A percentile compares a stretch with the other conserved stretches of the same genome.
Evolutionary conservation across 2,888 invertebrate species (phyloP).

Genomic region (Iphiclides podalirius): DNA sequence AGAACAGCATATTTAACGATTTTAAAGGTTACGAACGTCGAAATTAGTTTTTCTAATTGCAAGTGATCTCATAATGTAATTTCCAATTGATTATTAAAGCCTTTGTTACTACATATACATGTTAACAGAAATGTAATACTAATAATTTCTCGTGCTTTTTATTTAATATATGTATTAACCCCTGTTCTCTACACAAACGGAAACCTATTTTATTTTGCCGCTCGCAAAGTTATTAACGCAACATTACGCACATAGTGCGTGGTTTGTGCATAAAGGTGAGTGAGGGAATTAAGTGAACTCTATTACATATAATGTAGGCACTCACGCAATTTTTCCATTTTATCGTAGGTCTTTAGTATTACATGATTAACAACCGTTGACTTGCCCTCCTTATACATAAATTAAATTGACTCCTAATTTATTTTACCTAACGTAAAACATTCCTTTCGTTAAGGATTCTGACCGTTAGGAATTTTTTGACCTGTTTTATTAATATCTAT

Average conservation of each 20-base stretch:
- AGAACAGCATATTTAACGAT: too few relatives aligned
- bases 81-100: too few relatives aligned
- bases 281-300: slow-evolving; percentile 13
- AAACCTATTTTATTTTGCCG: not conserved
- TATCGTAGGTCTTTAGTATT: slow-evolving; percentile 10
- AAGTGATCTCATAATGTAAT: too few relatives aligned
- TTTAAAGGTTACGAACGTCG: too few relatives aligned
- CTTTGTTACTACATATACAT: too few relatives aligned
- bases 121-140: too few relatives aligned
- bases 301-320: slow-evolving; percentile 16
- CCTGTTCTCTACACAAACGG: too few relatives aligned
- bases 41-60: too few relatives aligned
- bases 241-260: slow-evolving; percentile 15
- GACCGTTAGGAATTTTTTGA: too few relatives aligned
- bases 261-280: slow-evolving; percentile 14
- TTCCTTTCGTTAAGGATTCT: not conserved
- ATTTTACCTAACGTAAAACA: not conserved
- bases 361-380: slow-evolving; percentile 17
- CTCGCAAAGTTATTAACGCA: slow-evolving; percentile 9
- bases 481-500: too few relatives aligned
- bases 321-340: slow-evolving; percentile 17
- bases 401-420: slow-evolving; percentile 16
- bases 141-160: too few relatives aligned
- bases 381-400: slow-evolving; percentile 15
- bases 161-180: too few relatives aligned